Evolutionary conservation across 2,113 vertebrate genomes (phyloP).

Genomic region (Neogale vison): DNA sequence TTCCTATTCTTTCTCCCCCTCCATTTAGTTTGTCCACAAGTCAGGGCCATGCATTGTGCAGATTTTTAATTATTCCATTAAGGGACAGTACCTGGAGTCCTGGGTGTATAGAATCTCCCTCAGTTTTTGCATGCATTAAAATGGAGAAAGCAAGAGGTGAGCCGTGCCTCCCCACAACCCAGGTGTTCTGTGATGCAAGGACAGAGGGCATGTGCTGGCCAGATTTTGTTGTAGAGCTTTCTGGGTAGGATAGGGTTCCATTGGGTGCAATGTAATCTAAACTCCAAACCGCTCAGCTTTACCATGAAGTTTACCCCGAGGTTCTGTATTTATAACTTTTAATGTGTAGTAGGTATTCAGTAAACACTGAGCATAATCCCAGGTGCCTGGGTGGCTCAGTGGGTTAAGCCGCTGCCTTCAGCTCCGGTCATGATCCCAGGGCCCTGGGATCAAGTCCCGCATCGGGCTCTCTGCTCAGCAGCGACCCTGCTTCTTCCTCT

Average conservation of each 20-base stretch:
- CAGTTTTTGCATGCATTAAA: not conserved
- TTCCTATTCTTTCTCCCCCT: not conserved
- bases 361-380: not conserved
- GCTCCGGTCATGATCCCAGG: too few species aligned
- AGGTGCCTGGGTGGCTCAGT: too few species aligned
- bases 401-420: too few species aligned
- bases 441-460: too few species aligned
- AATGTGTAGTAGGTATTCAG: not conserved
- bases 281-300: not conserved
- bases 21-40: not conserved
- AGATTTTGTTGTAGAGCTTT: not conserved
- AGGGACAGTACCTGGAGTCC: not conserved
- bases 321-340: not conserved
- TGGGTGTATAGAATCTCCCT: slow-evolving; percentile 41
- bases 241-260: not conserved
- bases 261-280: not conserved
- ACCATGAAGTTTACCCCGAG: not conserved
- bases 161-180: not conserved
- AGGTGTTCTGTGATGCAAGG: not conserved
- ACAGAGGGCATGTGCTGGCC: not conserved
- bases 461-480: too few species aligned
- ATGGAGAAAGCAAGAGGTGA: slow-evolving; percentile 19
- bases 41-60: not conserved
- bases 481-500: too few species aligned
- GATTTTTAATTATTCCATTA: slow-evolving; percentile 59